Evolutionary conservation across 2,888 invertebrate species (phyloP).

Genomic region (Escarpia spicata): DNA sequence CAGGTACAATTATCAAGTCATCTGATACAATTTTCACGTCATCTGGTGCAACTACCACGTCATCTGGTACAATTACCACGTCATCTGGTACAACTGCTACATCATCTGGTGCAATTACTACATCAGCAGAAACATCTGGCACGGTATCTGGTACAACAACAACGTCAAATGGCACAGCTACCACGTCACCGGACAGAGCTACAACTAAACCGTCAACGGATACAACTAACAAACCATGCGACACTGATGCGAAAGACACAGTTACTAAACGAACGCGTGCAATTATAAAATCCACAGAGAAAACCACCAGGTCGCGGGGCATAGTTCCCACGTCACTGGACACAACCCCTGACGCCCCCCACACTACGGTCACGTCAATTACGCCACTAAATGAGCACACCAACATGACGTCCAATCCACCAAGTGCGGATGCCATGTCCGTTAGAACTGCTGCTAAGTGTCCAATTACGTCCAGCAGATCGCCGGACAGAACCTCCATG

Average conservation of each 20-base stretch:
- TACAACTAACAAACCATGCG: not conserved
- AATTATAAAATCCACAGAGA: not conserved
- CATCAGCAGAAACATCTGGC: too few species aligned
- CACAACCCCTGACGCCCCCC: not conserved
- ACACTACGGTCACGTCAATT: not conserved
- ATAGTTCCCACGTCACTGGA: not conserved
- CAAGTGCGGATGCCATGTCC: too few species aligned
- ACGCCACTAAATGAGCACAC: not conserved
- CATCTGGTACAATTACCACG: too few species aligned
- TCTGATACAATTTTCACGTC: too few species aligned
- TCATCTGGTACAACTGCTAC: too few species aligned
- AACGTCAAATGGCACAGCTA: not conserved
- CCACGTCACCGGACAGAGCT: not conserved
- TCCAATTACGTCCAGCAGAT: not conserved
- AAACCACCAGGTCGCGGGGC: not conserved
- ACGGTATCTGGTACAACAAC: too few species aligned
- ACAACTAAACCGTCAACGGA: not conserved
- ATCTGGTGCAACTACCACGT: too few species aligned
- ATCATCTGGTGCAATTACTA: too few species aligned
- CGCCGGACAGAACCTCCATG: not conserved
- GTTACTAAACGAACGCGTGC: not conserved
- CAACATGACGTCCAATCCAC: not conserved
- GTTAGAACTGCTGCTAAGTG: too few species aligned
- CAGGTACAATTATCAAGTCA: too few species aligned
- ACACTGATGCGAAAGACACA: not conserved